phyloP scores from a whole-genome alignment of 2,797 vertebrate species.

The Enteromius treurensis region DNA sequence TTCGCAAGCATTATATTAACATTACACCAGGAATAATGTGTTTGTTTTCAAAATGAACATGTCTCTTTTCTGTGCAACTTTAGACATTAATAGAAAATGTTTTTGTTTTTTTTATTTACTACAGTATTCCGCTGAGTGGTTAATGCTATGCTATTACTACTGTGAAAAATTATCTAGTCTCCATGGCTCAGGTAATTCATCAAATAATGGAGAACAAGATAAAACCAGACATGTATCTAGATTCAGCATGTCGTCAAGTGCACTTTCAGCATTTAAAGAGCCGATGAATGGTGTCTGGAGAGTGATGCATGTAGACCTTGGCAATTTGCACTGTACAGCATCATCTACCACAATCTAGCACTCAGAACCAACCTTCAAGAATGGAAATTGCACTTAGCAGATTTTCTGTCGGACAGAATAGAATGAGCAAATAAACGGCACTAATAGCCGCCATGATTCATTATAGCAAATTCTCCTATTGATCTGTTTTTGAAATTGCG shows the following conservation, averaged over 20 bases:
- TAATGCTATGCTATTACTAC: background rate
- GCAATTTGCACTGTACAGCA: background rate
- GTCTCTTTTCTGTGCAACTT: background rate
- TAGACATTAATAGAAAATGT: background rate
- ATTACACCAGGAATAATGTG: background rate
- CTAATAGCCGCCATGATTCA: background rate
- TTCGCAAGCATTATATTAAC: background rate
- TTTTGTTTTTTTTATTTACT: background rate
- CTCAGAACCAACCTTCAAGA: background rate
- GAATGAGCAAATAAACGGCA: background rate
- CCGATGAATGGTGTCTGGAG: background rate
- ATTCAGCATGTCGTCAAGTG: constrained; percentile 11
- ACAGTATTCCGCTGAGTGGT: background rate
- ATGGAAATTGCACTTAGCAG: constrained; percentile 22
- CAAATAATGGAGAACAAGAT: background rate
- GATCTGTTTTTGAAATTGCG: background rate
- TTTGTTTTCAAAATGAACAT: background rate
- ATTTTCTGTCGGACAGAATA: constrained; percentile 4
- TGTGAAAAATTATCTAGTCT: background rate
- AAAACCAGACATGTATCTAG: background rate
- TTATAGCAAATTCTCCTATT: background rate
- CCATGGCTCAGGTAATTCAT: background rate
- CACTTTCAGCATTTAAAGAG: constrained; percentile 25
- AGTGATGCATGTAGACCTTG: background rate
- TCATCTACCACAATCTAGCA: background rate